Percentiles rank a stretch among this genome's conserved stretches.
Conservation (phyloP, 64 coral and sea anemone genomes). For the Actinia equina region DNA sequence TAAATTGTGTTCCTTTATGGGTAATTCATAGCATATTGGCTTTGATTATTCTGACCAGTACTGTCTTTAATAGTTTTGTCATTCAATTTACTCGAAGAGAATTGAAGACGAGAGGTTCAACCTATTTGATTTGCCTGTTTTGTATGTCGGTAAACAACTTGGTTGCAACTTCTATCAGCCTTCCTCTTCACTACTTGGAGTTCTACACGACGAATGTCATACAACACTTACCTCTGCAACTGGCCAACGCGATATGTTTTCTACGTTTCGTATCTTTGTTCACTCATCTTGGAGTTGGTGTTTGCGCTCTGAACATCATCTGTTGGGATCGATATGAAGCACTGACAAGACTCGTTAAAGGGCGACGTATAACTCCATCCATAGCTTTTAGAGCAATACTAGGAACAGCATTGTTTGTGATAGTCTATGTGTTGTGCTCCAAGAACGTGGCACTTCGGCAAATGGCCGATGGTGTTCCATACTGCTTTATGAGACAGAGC, state of each 20-base stretch:
- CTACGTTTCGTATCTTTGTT: no score
- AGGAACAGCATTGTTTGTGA: background rate
- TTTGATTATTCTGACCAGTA: background rate
- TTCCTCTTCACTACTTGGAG: no score
- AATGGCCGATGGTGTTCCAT: background rate
- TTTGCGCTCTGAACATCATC: no score
- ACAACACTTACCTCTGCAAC: no score
- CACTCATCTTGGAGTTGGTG: no score
- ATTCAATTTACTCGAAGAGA: background rate
- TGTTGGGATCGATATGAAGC: no score
- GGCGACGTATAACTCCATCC: constrained; percentile 2
- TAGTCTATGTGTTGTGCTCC: background rate
- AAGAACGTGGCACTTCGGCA: background rate
- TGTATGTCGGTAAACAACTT: no score
- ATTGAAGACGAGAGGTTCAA: background rate
- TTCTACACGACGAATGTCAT: no score
- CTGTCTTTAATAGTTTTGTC: background rate
- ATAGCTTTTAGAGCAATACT: background rate
- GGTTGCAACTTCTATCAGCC: no score
- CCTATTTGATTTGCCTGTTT: background rate
- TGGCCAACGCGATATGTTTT: no score
- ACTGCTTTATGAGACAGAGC: background rate
- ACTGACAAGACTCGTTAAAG: no score
- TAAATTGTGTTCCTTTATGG: constrained; percentile 2
- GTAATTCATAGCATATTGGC: background rate